Percentiles rank a stretch among this genome's conserved stretches.
These are phyloP conservation scores for Papilio helenus DNA, from an alignment of 1,140 invertebrate species.

Conservation along the genomic window DNA sequence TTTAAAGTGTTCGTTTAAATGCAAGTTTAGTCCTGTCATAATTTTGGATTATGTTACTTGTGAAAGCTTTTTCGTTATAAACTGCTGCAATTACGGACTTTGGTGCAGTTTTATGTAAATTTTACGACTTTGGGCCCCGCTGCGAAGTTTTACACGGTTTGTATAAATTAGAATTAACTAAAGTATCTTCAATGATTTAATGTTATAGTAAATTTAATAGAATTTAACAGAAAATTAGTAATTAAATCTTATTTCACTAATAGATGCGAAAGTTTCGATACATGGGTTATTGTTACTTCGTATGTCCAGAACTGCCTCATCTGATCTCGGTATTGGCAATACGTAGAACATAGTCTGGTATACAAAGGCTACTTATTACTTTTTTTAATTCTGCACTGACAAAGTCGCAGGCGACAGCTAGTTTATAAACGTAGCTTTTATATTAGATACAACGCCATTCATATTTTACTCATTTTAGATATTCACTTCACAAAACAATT, in stretches of 20 bases:
- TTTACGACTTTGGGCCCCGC: conserved; percentile 2
- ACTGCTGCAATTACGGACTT: conserved; percentile 23
- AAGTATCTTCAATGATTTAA: neutral
- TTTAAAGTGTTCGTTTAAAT: conserved; percentile 9
- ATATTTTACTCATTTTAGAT: neutral
- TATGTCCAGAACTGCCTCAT: no score
- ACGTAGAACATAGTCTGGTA: no score
- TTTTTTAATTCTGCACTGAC: no score
- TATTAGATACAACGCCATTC: neutral
- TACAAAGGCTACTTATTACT: no score
- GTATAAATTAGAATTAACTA: conserved; percentile 14
- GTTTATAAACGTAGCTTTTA: no score
- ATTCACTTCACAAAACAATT: neutral
- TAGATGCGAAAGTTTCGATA: no score
- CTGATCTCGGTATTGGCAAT: no score
- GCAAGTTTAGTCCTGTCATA: conserved; percentile 6
- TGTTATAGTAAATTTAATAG: neutral
- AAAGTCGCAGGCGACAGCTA: no score
- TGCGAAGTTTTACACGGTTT: neutral
- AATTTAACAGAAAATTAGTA: neutral
- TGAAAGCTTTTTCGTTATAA: conserved; percentile 20
- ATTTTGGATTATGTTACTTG: conserved; percentile 13
- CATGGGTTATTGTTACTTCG: no score
- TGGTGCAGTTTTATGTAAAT: conserved; percentile 24
- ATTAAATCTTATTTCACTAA: no score